phyloP scores from a whole-genome alignment of 2,797 vertebrate genomes.

The Manis javanica region DNA sequence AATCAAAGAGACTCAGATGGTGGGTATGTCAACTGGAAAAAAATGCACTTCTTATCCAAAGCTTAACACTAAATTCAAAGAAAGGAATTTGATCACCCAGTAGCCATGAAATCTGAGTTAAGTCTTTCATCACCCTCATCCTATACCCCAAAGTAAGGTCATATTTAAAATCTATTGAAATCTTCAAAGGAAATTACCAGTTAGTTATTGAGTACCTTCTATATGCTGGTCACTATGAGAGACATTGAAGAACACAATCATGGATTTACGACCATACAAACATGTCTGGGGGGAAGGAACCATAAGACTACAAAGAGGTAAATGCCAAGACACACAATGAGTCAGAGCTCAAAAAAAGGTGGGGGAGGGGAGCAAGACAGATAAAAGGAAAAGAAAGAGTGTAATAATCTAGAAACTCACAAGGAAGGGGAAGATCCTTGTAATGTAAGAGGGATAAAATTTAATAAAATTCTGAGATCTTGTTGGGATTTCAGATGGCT shows the following conservation, averaged over 20 bases:
- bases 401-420: neutral
- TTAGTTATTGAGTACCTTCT: neutral
- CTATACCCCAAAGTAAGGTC: neutral
- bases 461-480: slow-evolving; percentile 17
- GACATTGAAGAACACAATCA: neutral
- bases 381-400: neutral
- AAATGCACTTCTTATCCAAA: neutral
- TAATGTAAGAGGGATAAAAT: neutral
- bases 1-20: neutral
- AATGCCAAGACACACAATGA: neutral
- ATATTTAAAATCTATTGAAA: slow-evolving; percentile 47
- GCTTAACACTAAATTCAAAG: neutral
- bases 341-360: neutral
- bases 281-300: neutral
- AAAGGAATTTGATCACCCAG: neutral
- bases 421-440: neutral
- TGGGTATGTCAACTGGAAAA: neutral
- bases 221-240: neutral
- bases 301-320: neutral
- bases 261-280: neutral
- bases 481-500: neutral
- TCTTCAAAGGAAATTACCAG: slow-evolving; percentile 1
- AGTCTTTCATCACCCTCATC: neutral
- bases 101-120: neutral
- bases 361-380: neutral